These are phyloP conservation scores for Yoshiicerus persimilis DNA, from an alignment of 1,140 invertebrate genomes.

Conservation along the genomic window DNA sequence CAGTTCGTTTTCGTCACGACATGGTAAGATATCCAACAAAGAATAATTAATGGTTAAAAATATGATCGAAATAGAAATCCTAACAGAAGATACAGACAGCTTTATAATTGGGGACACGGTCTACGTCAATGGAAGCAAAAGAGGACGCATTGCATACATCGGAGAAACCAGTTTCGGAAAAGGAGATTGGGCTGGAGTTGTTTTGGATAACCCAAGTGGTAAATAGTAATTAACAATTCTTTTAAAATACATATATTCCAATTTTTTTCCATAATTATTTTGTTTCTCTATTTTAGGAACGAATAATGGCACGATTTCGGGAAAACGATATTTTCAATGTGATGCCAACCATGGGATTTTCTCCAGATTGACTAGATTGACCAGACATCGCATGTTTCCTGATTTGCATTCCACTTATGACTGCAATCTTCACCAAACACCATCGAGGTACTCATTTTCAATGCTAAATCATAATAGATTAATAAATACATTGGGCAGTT, in stretches of 20 bases:
- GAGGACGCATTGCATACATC: conserved; percentile 92
- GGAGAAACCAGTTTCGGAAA: conserved; percentile 94
- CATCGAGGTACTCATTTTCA: too few relatives aligned
- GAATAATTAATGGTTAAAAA: not conserved
- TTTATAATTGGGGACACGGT: conserved; percentile 94
- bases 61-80: not conserved
- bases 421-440: not conserved
- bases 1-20: not conserved
- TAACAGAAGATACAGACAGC: conserved; percentile 72
- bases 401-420: not conserved
- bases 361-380: conserved; percentile 82
- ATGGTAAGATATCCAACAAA: not conserved
- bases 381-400: conserved; percentile 63
- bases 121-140: conserved; percentile 93
- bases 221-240: conserved; percentile 47
- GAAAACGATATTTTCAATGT: conserved; percentile 73
- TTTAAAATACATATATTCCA: too few relatives aligned
- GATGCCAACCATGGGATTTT: conserved; percentile 91
- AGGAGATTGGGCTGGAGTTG: conserved; percentile 95
- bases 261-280: not conserved
- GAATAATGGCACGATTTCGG: conserved; percentile 58
- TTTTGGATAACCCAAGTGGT: conserved; percentile 91
- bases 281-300: conserved; percentile 53
- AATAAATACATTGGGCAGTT: too few relatives aligned
- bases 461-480: too few relatives aligned